phyloP scores from a whole-genome alignment of 2,113 vertebrate genomes.

The Cranoglanis bouderius region DNA sequence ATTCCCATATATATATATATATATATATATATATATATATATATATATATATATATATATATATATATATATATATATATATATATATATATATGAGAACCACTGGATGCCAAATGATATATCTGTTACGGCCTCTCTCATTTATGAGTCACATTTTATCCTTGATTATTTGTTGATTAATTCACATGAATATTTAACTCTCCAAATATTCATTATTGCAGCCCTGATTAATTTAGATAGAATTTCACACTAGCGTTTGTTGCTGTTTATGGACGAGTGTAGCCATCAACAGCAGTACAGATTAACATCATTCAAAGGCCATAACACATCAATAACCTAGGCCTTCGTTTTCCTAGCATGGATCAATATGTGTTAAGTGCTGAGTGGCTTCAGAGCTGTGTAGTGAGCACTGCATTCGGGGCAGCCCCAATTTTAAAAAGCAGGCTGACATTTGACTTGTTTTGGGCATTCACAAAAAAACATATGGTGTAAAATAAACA shows the following conservation, averaged over 20 bases:
- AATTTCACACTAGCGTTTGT: not conserved
- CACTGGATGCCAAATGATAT: not conserved
- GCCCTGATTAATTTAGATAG: not conserved
- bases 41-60: too few relatives aligned
- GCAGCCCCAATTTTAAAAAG: not conserved
- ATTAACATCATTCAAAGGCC: constrained; percentile 52
- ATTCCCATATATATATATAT: too few relatives aligned
- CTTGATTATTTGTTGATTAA: not conserved
- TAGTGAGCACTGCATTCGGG: not conserved
- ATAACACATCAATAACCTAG: constrained; percentile 16
- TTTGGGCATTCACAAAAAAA: not conserved
- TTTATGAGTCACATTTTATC: not conserved
- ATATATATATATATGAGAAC: too few relatives aligned
- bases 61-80: too few relatives aligned
- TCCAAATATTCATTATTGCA: not conserved
- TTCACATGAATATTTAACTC: not conserved
- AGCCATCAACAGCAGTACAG: constrained; percentile 29
- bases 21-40: too few relatives aligned
- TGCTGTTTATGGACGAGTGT: constrained; percentile 1
- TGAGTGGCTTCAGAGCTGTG: not conserved
- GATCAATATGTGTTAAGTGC: constrained; percentile 48
- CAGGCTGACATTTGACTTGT: not conserved
- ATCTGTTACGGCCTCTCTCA: not conserved
- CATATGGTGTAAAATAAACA: not conserved
- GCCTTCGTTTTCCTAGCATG: constrained; percentile 23